Evolutionary conservation across 1,140 invertebrate species (phyloP).

Genomic region (Caerostris darwini): DNA sequence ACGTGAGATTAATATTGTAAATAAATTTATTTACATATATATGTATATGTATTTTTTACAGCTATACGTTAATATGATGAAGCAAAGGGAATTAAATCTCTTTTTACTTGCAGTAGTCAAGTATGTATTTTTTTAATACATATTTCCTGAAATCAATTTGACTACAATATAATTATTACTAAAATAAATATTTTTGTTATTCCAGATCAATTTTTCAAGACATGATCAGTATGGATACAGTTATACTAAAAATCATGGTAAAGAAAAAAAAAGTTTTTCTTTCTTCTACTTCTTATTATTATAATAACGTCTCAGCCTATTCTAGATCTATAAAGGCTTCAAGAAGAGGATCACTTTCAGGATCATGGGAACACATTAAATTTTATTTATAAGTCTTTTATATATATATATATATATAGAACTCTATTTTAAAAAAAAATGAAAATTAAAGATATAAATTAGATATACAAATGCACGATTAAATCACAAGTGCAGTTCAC

Average conservation of each 20-base stretch:
- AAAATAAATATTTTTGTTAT: conserved; percentile 34
- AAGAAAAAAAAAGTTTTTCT: conserved; percentile 41
- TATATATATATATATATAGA: no score
- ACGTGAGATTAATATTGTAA: background rate
- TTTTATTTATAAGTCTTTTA: no score
- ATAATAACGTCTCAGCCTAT: no score
- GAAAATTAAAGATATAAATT: no score
- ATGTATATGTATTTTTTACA: conserved; percentile 74
- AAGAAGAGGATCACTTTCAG: no score
- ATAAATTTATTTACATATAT: background rate
- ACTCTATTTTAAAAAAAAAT: no score
- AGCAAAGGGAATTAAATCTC: conserved; percentile 87
- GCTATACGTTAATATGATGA: conserved; percentile 85
- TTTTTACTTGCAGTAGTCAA: conserved; percentile 89
- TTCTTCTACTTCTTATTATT: no score
- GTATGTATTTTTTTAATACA: conserved; percentile 82
- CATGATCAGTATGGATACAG: conserved; percentile 90
- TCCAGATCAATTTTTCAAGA: conserved; percentile 87
- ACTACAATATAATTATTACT: background rate
- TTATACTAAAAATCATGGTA: conserved; percentile 91
- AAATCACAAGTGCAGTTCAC: no score
- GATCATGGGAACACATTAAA: no score
- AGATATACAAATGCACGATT: no score
- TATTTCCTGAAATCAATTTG: background rate
- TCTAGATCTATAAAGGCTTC: no score